phyloP scores from a whole-genome alignment of 2,888 invertebrate species.

The Erebia palarica region DNA sequence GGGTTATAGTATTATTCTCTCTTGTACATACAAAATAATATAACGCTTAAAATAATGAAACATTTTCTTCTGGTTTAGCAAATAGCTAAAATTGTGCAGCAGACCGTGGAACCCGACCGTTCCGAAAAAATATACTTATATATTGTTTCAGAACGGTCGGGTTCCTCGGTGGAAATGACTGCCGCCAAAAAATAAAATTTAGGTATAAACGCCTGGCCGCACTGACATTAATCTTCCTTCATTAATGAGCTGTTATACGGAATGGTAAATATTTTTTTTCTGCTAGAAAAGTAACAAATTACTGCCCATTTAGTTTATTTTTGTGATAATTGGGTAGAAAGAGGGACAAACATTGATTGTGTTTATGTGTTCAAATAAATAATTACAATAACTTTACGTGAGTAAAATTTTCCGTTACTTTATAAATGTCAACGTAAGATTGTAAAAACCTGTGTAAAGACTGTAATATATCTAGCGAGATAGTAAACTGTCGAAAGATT shows the following conservation, averaged over 20 bases:
- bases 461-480: too few species aligned
- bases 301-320: background rate
- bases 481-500: too few species aligned
- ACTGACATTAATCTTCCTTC: conserved; percentile 1
- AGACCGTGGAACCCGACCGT: too few species aligned
- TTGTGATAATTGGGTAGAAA: background rate
- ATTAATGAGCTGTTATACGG: conserved; percentile 9
- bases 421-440: too few species aligned
- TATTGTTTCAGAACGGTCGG: background rate
- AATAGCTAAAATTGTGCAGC: conserved; percentile 4
- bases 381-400: too few species aligned
- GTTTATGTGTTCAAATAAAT: background rate
- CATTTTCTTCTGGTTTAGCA: background rate
- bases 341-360: background rate
- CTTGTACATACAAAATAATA: conserved; percentile 3
- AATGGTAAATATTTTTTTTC: conserved; percentile 6
- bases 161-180: background rate
- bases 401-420: too few species aligned
- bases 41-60: conserved; percentile 2
- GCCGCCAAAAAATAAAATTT: background rate
- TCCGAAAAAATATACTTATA: too few species aligned
- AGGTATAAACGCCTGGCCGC: background rate
- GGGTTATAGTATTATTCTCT: background rate
- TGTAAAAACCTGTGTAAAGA: too few species aligned
- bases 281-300: conserved; percentile 1